Conservation (phyloP, 92 coral and sea anemone genomes). For the Epizoanthus illoricatus region DNA sequence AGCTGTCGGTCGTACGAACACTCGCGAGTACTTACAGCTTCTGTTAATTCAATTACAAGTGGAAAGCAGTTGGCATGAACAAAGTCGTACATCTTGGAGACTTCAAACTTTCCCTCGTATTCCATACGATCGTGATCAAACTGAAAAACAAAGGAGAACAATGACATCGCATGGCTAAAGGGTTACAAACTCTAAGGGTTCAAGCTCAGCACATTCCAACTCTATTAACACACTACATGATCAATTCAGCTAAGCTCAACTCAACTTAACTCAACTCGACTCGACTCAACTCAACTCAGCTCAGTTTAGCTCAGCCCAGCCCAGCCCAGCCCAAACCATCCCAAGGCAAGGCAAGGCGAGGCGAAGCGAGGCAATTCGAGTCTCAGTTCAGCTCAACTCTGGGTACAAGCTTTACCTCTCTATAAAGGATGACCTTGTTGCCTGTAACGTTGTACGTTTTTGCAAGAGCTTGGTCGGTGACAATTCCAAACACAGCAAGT, state of each 20-base stretch:
- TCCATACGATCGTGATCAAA: constrained; percentile 10
- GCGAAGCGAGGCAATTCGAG: no score
- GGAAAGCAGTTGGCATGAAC: constrained; percentile 15
- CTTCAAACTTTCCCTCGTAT: constrained; percentile 5
- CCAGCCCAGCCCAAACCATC: no score
- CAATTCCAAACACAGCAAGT: constrained; percentile 1
- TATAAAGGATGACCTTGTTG: not conserved
- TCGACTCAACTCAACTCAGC: no score
- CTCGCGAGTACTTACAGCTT: not conserved
- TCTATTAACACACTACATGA: no score
- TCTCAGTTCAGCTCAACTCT: no score
- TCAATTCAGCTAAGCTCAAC: no score
- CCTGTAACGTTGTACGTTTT: not conserved
- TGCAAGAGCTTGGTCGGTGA: not conserved
- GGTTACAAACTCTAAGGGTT: no score
- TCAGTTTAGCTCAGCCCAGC: no score
- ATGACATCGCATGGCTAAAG: not conserved
- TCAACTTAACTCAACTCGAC: no score
- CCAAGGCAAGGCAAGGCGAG: no score
- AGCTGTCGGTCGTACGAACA: no score
- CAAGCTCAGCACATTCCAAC: no score
- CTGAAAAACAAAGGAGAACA: not conserved
- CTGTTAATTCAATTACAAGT: not conserved
- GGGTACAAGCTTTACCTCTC: not conserved
- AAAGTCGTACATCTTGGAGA: constrained; percentile 8